These are phyloP conservation scores for Heteromyza rotundicornis DNA, from an alignment of 2,888 invertebrate species.

Conservation along the genomic window DNA sequence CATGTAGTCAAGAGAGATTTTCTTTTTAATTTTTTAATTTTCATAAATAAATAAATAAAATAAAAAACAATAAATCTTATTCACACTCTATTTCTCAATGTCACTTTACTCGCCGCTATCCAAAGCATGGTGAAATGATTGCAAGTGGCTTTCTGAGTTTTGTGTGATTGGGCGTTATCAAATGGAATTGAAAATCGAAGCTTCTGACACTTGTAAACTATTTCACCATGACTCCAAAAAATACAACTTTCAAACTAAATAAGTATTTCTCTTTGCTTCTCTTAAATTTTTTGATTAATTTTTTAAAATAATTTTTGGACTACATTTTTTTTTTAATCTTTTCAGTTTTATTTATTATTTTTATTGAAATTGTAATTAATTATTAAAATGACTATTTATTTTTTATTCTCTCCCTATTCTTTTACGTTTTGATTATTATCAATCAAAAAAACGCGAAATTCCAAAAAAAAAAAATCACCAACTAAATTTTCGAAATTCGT, in stretches of 20 bases:
- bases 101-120: too few relatives aligned
- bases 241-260: too few relatives aligned
- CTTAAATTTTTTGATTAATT: neutral
- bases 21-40: too few relatives aligned
- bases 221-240: too few relatives aligned
- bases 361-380: constrained; percentile 41
- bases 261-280: neutral
- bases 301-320: neutral
- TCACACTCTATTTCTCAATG: too few relatives aligned
- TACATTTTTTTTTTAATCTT: neutral
- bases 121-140: too few relatives aligned
- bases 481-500: constrained; percentile 19
- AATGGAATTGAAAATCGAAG: too few relatives aligned
- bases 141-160: too few relatives aligned
- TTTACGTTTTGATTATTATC: constrained; percentile 40
- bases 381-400: constrained; percentile 41
- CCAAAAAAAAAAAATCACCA: constrained; percentile 14
- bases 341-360: constrained; percentile 8
- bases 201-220: too few relatives aligned
- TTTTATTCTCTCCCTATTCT: constrained; percentile 49
- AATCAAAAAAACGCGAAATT: constrained; percentile 14
- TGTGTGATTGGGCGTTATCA: too few relatives aligned
- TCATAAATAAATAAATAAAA: neutral
- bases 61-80: neutral
- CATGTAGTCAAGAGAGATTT: too few relatives aligned